phyloP scores from a whole-genome alignment of 2,113 vertebrate genomes.

The Amazona vittata region DNA sequence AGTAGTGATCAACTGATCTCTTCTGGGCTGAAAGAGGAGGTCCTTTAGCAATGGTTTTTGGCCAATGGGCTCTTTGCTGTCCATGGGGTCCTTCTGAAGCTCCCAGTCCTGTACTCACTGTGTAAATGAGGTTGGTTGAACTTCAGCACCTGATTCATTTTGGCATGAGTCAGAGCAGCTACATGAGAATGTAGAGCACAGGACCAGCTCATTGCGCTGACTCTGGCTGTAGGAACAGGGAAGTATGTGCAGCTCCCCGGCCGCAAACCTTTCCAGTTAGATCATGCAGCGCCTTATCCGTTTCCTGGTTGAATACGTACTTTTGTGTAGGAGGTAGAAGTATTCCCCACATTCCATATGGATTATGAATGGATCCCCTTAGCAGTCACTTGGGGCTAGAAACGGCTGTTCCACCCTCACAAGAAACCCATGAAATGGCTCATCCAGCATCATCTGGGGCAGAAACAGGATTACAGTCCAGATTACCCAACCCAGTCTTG shows the following conservation, averaged over 20 bases:
- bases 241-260: fast-evolving
- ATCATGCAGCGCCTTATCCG: fast-evolving
- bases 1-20: fast-evolving
- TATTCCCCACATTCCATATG: background rate
- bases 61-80: fast-evolving
- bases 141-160: background rate
- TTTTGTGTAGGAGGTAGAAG: background rate
- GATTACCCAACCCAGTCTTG: background rate
- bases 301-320: background rate
- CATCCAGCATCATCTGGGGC: fast-evolving
- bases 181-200: fast-evolving
- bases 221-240: background rate
- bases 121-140: background rate
- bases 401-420: background rate
- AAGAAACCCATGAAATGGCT: background rate
- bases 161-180: background rate
- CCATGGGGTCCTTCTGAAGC: fast-evolving
- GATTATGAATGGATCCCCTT: background rate
- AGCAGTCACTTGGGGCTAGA: background rate
- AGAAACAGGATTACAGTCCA: fast-evolving
- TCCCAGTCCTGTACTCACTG: fast-evolving
- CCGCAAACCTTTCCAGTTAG: background rate
- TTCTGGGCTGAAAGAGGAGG: fast-evolving
- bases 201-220: fast-evolving
- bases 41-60: fast-evolving